These are phyloP conservation scores for Apodemia zela DNA, from an alignment of 2,888 invertebrate species.

Conservation along the genomic window DNA sequence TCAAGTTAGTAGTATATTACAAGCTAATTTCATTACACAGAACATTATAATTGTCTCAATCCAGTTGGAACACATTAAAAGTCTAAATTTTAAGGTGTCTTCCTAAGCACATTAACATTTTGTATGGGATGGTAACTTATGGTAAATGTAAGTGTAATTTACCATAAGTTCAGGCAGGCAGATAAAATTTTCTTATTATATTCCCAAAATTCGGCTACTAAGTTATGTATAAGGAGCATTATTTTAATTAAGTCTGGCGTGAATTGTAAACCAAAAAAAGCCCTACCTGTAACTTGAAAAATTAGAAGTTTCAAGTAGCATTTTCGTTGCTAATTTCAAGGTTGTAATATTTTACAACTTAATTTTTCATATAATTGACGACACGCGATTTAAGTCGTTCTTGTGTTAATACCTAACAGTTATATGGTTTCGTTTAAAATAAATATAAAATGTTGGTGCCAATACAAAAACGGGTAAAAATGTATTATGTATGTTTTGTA, in stretches of 20 bases:
- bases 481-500: constrained; percentile 49
- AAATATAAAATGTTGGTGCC: constrained; percentile 27
- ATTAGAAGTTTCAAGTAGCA: too few relatives aligned
- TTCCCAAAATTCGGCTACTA: background rate
- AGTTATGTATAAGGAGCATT: background rate
- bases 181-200: background rate
- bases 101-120: background rate
- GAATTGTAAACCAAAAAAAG: background rate
- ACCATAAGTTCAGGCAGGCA: background rate
- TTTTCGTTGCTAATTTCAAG: too few relatives aligned
- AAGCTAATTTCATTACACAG: background rate
- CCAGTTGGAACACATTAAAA: background rate
- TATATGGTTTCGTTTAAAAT: background rate
- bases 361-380: background rate
- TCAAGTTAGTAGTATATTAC: background rate
- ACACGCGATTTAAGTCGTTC: background rate
- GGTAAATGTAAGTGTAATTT: background rate
- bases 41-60: too few relatives aligned
- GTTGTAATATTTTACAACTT: too few relatives aligned
- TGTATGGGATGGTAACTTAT: background rate
- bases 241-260: background rate
- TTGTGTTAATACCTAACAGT: background rate
- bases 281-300: too few relatives aligned
- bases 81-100: background rate
- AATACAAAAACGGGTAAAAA: constrained; percentile 51